Percentiles rank a stretch among this genome's conserved stretches.
These are phyloP conservation scores for Ethmia dodecea DNA, from an alignment of 2,888 invertebrate genomes.

Conservation along the genomic window DNA sequence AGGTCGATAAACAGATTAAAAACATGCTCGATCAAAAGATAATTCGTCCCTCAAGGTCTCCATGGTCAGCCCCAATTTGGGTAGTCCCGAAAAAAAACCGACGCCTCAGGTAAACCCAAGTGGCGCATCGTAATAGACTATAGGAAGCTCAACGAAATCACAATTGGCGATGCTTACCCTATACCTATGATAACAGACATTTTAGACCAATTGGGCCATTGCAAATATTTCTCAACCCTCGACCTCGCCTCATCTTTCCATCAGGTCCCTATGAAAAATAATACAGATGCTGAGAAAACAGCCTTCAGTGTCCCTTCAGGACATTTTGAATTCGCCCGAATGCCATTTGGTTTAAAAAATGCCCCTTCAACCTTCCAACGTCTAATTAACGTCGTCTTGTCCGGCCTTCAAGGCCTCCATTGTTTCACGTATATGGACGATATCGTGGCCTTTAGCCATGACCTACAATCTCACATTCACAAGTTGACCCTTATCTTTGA, in stretches of 20 bases:
- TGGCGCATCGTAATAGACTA: neutral
- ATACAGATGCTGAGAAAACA: slow-evolving; percentile 11
- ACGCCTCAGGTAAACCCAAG: neutral
- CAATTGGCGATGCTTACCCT: no score
- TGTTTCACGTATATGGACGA: slow-evolving; percentile 15
- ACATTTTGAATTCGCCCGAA: slow-evolving; percentile 9
- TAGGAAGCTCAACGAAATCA: neutral
- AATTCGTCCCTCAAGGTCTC: neutral
- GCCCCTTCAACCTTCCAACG: slow-evolving; percentile 12
- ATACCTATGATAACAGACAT: neutral
- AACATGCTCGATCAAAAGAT: neutral
- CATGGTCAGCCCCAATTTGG: no score
- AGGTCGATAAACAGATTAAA: neutral
- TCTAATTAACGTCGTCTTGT: no score
- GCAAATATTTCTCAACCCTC: no score
- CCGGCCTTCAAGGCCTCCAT: slow-evolving; percentile 11
- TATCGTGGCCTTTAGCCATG: slow-evolving; percentile 10
- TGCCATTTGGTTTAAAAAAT: slow-evolving; percentile 14
- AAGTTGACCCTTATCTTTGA: slow-evolving; percentile 12
- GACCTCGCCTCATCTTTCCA: no score
- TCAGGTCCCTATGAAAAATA: slow-evolving; percentile 8
- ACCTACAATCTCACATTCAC: slow-evolving; percentile 10
- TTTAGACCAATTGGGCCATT: no score
- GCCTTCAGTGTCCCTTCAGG: slow-evolving; percentile 14
- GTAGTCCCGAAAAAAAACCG: no score